These are phyloP conservation scores for Sceloporus undulatus DNA, from an alignment of 2,113 vertebrate species.

Conservation along the genomic window DNA sequence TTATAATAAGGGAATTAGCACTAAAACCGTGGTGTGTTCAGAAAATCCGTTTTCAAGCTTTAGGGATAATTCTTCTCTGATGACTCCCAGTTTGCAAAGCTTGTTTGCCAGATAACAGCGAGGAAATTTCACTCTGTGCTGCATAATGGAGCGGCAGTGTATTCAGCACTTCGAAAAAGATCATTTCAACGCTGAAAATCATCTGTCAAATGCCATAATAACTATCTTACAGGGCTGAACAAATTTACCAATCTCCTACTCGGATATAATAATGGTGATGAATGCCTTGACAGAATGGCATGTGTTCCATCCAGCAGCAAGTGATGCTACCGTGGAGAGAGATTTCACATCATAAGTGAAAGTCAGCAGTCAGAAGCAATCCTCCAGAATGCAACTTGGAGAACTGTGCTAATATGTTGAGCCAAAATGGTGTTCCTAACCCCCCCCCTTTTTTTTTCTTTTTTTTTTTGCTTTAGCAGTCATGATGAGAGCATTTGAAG, in stretches of 20 bases:
- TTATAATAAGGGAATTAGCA: conserved; percentile 59
- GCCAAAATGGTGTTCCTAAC: conserved; percentile 12
- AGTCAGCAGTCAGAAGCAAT: conserved; percentile 48
- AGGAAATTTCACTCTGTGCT: conserved; percentile 61
- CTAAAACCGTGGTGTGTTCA: conserved; percentile 49
- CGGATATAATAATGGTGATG: conserved; percentile 70
- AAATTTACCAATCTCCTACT: conserved; percentile 72
- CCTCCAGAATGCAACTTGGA: conserved; percentile 20
- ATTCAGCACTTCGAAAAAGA: conserved; percentile 59
- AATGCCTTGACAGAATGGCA: conserved; percentile 66
- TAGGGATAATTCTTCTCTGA: conserved; percentile 64
- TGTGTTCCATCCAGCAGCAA: conserved; percentile 31
- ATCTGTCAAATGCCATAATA: conserved; percentile 72
- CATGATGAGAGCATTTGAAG: not conserved
- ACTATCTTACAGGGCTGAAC: conserved; percentile 69
- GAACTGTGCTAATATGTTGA: not conserved
- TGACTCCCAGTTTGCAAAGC: conserved; percentile 60
- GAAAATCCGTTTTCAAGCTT: conserved; percentile 65
- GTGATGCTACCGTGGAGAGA: conserved; percentile 43
- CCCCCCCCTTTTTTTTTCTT: not conserved
- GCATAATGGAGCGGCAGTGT: conserved; percentile 62
- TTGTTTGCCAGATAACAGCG: conserved; percentile 70
- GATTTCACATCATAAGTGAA: conserved; percentile 50
- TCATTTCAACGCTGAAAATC: conserved; percentile 63
- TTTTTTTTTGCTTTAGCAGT: not conserved